Percentiles rank a stretch among this genome's conserved stretches.
Conservation (phyloP, 2,797 vertebrate genomes). For the Sebastes elongatus region DNA sequence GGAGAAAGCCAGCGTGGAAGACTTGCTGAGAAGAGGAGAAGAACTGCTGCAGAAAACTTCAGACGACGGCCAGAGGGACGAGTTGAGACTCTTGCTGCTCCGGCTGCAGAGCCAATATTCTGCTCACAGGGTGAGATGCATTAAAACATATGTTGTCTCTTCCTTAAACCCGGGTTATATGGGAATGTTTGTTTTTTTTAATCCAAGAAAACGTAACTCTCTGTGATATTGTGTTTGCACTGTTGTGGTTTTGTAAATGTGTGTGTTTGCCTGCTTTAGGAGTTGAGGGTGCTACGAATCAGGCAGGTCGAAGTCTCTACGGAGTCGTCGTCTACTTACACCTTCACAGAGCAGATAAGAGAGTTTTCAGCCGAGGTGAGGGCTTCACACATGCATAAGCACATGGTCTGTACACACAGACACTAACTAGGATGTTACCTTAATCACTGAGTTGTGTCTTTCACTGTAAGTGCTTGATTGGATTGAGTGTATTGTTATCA, state of each 20-base stretch:
- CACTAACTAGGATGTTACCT: background rate
- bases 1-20: constrained; percentile 89
- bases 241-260: background rate
- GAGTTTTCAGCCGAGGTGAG: constrained; percentile 60
- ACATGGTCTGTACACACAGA: background rate
- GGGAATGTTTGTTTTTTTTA: background rate
- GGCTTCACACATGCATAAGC: background rate
- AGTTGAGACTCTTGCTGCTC: constrained; percentile 85
- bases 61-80: constrained; percentile 87
- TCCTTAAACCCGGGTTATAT: background rate
- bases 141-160: background rate
- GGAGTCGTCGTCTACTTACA: constrained; percentile 65
- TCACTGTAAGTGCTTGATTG: background rate
- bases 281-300: constrained; percentile 74
- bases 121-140: constrained; percentile 78
- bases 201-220: background rate
- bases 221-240: background rate
- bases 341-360: constrained; percentile 75
- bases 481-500: background rate
- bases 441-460: background rate
- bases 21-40: constrained; percentile 90
- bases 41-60: constrained; percentile 85
- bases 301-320: constrained; percentile 68
- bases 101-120: constrained; percentile 90
- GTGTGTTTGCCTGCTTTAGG: constrained; percentile 67